Conservation (phyloP, 2,113 vertebrate species). For the Candoia aspera region DNA sequence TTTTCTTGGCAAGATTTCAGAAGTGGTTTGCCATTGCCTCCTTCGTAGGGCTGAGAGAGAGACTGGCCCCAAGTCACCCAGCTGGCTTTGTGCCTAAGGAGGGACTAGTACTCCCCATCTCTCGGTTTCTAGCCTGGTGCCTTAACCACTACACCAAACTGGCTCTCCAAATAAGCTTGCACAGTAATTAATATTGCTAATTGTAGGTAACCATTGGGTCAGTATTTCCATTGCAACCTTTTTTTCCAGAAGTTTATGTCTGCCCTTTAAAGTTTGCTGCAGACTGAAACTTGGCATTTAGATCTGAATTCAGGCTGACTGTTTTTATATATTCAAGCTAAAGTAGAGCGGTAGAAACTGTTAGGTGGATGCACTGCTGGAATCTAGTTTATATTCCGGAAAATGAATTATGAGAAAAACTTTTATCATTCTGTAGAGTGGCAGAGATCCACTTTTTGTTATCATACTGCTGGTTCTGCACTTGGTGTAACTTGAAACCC, state of each 20-base stretch:
- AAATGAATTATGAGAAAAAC: background rate
- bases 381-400: background rate
- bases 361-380: conserved; percentile 50
- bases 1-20: background rate
- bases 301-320: conserved; percentile 59
- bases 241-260: conserved; percentile 64
- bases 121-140: background rate
- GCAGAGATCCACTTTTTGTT: background rate
- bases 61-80: background rate
- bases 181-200: conserved; percentile 56
- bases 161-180: conserved; percentile 10
- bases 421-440: background rate
- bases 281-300: conserved; percentile 60
- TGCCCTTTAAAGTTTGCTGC: conserved; percentile 60
- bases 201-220: conserved; percentile 53
- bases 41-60: background rate
- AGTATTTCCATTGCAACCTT: conserved; percentile 63
- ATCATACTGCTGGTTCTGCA: background rate
- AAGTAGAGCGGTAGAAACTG: conserved; percentile 61
- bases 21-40: background rate
- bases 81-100: background rate
- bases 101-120: background rate
- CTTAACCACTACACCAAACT: background rate
- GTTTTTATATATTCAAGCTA: conserved; percentile 35
- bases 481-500: background rate